These are phyloP conservation scores for Albula glossodonta DNA, from an alignment of 2,113 vertebrate species.

Conservation along the genomic window DNA sequence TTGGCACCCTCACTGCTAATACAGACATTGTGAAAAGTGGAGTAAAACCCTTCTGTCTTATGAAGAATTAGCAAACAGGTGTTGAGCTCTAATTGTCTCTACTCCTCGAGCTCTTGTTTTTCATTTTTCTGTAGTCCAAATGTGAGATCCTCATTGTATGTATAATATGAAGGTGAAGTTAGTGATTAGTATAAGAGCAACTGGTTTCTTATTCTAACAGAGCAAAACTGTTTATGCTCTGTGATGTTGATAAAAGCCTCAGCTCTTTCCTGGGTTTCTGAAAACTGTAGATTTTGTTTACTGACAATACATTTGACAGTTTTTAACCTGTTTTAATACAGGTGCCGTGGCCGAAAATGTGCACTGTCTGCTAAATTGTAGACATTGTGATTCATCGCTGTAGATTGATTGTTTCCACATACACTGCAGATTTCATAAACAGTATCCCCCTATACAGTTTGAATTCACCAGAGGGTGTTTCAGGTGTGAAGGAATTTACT, in stretches of 20 bases:
- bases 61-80: background rate
- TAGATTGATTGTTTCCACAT: too few species aligned
- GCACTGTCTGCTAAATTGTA: too few species aligned
- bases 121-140: background rate
- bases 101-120: background rate
- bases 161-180: background rate
- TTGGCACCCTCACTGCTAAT: background rate
- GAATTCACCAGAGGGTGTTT: too few species aligned
- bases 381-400: too few species aligned
- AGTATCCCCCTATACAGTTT: too few species aligned
- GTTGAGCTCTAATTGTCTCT: background rate
- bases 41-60: background rate
- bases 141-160: background rate
- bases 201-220: background rate
- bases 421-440: too few species aligned
- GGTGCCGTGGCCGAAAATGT: too few species aligned
- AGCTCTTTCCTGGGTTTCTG: background rate
- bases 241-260: background rate
- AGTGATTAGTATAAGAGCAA: background rate
- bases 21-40: background rate
- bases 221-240: background rate
- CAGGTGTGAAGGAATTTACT: too few species aligned
- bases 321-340: too few species aligned
- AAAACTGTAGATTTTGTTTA: background rate
- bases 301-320: too few species aligned